Evolutionary conservation across 2,797 vertebrate species (phyloP), one percentile per base, ranked within the genome.

Genomic region (Chrysocyon brachyurus): DNA sequence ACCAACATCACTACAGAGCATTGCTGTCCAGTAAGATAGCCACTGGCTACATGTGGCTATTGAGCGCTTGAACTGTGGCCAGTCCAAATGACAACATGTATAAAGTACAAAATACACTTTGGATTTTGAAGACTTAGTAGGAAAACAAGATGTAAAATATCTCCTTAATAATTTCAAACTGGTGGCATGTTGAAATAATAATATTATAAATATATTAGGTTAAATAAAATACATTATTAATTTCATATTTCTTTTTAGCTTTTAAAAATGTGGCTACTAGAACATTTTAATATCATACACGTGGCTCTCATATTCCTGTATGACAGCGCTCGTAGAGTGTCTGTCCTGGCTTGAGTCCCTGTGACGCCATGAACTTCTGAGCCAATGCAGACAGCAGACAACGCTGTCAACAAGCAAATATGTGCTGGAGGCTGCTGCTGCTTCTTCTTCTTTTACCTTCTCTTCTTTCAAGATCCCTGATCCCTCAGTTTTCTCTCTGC

Each of bases 121-220:
- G 63, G 75, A 61, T 68, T 91, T 91, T 33, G 64, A 90, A 96
- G 83, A 49, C 49, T 33, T 26, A 7, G 52, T 70, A 83, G 61
- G n/a, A 49, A 87, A 92, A 66, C 4, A 84, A 49, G 31, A 49
- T 31, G 21, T 22, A 54, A 56, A 75, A 14, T 16, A n/a, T 59
- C 79, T 77, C 52, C 9, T 21, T 24, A 31, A 59, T 72, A 54
- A 11, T 87, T 82, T 72, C 57, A 82, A 77, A 61, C 11, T 61
- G 52, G 87, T 59, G n/a, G 19, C 12, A 24, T 36, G 24, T 66
- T 57, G 33, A 64, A 68, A 86, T 52, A 61, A 68, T 11, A 64
- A 31, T n/a, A 86, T 46, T 81, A 7, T 49, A 79, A 63, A 19
- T 22, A 33, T 66, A 17, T 61, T 40, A 28, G 46, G 21, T 82